phyloP scores from a whole-genome alignment of 2,888 invertebrate genomes.

The Sphaerophoria taeniata region DNA sequence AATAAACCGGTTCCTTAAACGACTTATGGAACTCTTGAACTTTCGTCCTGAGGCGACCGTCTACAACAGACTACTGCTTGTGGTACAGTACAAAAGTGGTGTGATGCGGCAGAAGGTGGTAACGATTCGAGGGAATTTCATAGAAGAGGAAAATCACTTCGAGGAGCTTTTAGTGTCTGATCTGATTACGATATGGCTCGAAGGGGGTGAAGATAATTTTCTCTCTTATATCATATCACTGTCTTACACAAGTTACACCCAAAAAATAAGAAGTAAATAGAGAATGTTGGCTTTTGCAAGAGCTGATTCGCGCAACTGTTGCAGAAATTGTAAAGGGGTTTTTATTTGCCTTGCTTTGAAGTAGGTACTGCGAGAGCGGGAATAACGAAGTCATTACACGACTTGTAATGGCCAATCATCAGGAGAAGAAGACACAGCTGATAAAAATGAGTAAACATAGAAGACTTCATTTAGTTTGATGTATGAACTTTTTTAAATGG shows the following conservation, averaged over 20 bases:
- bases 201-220: conserved; percentile 36
- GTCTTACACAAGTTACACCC: conserved; percentile 10
- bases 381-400: conserved; percentile 40
- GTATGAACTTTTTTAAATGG: not conserved
- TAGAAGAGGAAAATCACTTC: conserved; percentile 18
- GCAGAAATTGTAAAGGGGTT: conserved; percentile 28
- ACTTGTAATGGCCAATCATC: conserved; percentile 24
- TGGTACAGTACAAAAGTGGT: not conserved
- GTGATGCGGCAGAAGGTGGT: not conserved
- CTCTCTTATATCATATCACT: conserved; percentile 40
- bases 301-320: conserved; percentile 45
- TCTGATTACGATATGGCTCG: conserved; percentile 46
- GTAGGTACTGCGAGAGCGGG: not conserved
- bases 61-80: not conserved
- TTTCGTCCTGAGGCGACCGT: conserved; percentile 12
- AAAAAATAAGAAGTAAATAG: not conserved
- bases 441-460: conserved; percentile 1
- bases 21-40: conserved; percentile 22
- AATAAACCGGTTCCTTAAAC: conserved; percentile 33
- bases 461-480: conserved; percentile 4
- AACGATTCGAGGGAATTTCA: conserved; percentile 45
- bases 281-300: conserved; percentile 29
- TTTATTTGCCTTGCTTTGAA: not conserved
- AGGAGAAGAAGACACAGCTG: conserved; percentile 6
- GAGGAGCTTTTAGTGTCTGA: conserved; percentile 37